Evolutionary conservation across 2,797 vertebrate genomes (phyloP).

Genomic region (Lateolabrax maculatus): DNA sequence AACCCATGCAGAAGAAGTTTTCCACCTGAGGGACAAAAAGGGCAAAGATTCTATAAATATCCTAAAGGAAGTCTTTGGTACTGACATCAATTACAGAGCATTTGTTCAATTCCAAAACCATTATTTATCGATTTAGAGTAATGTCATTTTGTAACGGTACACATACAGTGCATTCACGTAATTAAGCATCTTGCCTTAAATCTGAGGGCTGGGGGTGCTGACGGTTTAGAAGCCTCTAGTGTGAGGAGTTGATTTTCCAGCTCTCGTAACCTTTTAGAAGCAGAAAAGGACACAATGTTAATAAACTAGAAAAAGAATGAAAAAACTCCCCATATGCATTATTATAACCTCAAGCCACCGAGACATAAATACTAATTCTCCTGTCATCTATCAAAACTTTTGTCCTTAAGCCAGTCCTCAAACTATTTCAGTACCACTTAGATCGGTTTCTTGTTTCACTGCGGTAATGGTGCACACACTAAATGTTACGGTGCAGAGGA

Average conservation of each 20-base stretch:
- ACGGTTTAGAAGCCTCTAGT: constrained; percentile 88
- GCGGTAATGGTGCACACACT: constrained; percentile 9
- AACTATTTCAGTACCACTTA: neutral
- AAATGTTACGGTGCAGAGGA: neutral
- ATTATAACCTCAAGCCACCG: neutral
- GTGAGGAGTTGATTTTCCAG: constrained; percentile 92
- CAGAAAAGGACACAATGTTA: neutral
- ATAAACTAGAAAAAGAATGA: neutral
- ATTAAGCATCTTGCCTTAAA: constrained; percentile 90
- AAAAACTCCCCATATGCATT: neutral
- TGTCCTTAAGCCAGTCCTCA: neutral
- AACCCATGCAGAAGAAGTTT: constrained; percentile 99
- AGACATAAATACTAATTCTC: neutral
- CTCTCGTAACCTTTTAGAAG: constrained; percentile 88
- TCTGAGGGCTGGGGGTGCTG: constrained; percentile 92
- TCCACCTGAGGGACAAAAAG: constrained; percentile 88
- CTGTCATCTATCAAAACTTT: neutral
- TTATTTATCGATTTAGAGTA: neutral
- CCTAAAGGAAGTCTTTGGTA: neutral
- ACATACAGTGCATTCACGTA: neutral
- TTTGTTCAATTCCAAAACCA: neutral
- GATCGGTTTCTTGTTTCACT: constrained; percentile 7
- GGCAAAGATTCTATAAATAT: constrained; percentile 1
- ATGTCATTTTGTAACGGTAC: neutral
- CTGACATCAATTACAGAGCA: neutral